phyloP scores from a whole-genome alignment of 2,888 invertebrate species.

The Ophraella communa region DNA sequence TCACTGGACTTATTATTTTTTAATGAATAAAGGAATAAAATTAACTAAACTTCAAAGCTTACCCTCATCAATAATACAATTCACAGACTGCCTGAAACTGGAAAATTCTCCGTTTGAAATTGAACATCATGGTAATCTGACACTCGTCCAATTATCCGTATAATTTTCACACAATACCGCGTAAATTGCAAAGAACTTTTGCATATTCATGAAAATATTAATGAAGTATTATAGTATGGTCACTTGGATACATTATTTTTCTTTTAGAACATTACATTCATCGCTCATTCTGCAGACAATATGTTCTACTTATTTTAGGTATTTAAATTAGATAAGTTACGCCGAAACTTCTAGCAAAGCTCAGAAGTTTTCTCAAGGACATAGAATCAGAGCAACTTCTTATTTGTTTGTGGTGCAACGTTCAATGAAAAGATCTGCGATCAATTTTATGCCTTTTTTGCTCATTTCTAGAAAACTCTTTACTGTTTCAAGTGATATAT shows the following conservation, averaged over 20 bases:
- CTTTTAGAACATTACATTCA: no score
- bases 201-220: conserved; percentile 45
- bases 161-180: conserved; percentile 45
- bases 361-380: no score
- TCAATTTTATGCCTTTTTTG: no score
- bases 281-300: no score
- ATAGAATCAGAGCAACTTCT: no score
- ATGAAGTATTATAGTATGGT: conserved; percentile 30
- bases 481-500: no score
- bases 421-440: no score
- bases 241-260: not conserved
- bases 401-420: no score
- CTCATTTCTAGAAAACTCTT: no score
- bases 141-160: conserved; percentile 41
- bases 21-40: conserved; percentile 22
- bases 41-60: conserved; percentile 30
- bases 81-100: conserved; percentile 31
- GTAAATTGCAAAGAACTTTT: conserved; percentile 40
- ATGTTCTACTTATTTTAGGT: no score
- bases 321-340: no score
- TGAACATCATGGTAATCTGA: conserved; percentile 37
- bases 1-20: not conserved
- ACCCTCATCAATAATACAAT: conserved; percentile 35
- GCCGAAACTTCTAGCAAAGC: no score
- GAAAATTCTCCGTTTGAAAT: conserved; percentile 35